Percentiles rank a stretch among this genome's conserved stretches.
phyloP scores from a whole-genome alignment of 2,797 vertebrate genomes.

The Phoebastria nigripes region DNA sequence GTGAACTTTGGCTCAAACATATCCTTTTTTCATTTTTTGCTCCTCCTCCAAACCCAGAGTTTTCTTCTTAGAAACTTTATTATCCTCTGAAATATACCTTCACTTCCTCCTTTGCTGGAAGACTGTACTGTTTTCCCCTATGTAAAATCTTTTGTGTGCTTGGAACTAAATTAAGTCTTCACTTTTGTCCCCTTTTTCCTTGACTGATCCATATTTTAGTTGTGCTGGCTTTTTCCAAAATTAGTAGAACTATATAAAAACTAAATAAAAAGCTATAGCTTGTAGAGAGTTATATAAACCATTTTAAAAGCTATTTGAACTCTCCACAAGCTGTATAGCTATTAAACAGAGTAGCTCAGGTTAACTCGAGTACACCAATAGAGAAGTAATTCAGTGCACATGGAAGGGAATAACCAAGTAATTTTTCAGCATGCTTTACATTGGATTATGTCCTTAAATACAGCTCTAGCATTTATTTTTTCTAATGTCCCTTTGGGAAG shows the following conservation, averaged over 20 bases:
- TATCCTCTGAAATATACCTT: background rate
- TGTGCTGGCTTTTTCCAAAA: background rate
- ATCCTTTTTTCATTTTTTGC: background rate
- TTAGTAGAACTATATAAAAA: background rate
- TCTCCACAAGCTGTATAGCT: background rate
- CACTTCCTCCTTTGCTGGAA: background rate
- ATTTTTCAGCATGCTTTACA: background rate
- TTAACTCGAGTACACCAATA: background rate
- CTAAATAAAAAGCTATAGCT: background rate
- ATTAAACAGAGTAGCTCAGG: background rate
- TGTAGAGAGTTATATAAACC: background rate
- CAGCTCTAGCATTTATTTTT: background rate
- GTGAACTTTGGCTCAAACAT: background rate
- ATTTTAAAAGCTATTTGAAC: background rate
- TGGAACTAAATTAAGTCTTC: background rate
- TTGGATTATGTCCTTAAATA: background rate
- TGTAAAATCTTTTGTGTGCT: background rate
- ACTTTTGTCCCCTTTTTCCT: background rate
- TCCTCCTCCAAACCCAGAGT: background rate
- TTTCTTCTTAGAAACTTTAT: background rate
- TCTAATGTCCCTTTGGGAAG: background rate
- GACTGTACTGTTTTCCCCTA: rapidly evolving
- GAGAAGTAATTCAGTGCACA: background rate
- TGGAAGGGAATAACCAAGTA: background rate
- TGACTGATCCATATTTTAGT: background rate